Evolutionary conservation across 2,888 invertebrate genomes (phyloP).

Genomic region (Pachydiplax longipennis): DNA sequence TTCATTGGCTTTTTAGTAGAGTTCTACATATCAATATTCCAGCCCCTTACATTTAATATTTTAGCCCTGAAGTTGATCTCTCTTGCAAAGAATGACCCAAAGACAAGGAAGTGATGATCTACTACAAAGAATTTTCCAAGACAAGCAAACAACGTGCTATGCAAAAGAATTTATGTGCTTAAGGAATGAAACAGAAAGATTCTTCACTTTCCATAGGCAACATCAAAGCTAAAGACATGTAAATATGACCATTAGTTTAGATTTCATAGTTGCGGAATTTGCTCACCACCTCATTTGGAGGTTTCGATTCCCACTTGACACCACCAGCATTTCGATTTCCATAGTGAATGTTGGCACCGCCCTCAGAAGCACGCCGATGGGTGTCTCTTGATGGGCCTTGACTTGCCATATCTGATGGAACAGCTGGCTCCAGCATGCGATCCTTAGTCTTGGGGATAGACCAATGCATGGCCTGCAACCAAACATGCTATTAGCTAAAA

Average conservation of each 20-base stretch:
- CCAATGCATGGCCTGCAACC: constrained; percentile 88
- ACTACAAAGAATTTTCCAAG: neutral
- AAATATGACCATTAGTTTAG: constrained; percentile 62
- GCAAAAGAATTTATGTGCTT: neutral
- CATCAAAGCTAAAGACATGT: neutral
- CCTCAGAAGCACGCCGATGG: constrained; percentile 81
- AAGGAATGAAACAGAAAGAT: neutral
- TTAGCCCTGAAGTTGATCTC: neutral
- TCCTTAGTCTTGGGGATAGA: constrained; percentile 88
- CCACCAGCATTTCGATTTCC: constrained; percentile 59
- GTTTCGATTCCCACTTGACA: constrained; percentile 74
- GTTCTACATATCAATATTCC: too few species aligned
- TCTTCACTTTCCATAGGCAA: neutral
- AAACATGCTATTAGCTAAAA: neutral
- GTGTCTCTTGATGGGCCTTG: constrained; percentile 51
- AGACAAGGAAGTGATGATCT: neutral
- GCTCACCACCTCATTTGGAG: constrained; percentile 81
- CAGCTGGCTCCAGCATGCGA: constrained; percentile 70
- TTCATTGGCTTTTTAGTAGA: too few species aligned
- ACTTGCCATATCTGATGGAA: neutral
- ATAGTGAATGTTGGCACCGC: constrained; percentile 81
- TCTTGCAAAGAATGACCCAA: neutral
- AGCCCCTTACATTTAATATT: too few species aligned
- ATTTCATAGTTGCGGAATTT: constrained; percentile 93
- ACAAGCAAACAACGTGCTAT: neutral